Conservation (phyloP, 2,888 invertebrate species). For the Tolmerus cingulatus region DNA sequence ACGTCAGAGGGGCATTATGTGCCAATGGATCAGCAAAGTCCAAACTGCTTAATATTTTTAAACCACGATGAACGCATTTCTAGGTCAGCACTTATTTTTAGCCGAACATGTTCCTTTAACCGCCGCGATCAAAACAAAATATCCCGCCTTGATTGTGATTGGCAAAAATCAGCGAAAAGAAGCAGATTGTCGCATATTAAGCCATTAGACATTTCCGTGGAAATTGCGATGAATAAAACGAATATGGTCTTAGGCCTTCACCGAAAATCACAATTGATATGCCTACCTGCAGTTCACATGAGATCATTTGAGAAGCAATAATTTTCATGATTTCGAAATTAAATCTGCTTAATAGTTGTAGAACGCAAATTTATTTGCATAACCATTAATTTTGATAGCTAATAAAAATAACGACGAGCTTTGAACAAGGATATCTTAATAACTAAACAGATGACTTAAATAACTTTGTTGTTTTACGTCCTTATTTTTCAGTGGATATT, state of each 20-base stretch:
- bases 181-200: not conserved
- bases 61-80: slow-evolving; percentile 7
- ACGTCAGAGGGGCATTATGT: not conserved
- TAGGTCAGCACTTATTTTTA: slow-evolving; percentile 33
- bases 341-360: not conserved
- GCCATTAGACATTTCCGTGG: not conserved
- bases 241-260: not conserved
- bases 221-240: not conserved
- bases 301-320: not conserved
- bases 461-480: not conserved
- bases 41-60: not conserved
- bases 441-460: not conserved
- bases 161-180: not conserved
- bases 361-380: not conserved
- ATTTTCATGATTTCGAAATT: not conserved
- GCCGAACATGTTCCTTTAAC: not conserved
- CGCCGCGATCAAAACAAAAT: not conserved
- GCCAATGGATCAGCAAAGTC: not conserved
- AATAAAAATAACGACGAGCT: not conserved
- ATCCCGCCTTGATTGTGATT: not conserved
- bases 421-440: not conserved
- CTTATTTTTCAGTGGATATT: not conserved
- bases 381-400: not conserved
- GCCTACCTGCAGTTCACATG: not conserved
- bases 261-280: not conserved